Evolutionary conservation across 2,113 vertebrate genomes (phyloP), one percentile per base, ranked within the genome.

Genomic region (Geothlypis trichas): DNA sequence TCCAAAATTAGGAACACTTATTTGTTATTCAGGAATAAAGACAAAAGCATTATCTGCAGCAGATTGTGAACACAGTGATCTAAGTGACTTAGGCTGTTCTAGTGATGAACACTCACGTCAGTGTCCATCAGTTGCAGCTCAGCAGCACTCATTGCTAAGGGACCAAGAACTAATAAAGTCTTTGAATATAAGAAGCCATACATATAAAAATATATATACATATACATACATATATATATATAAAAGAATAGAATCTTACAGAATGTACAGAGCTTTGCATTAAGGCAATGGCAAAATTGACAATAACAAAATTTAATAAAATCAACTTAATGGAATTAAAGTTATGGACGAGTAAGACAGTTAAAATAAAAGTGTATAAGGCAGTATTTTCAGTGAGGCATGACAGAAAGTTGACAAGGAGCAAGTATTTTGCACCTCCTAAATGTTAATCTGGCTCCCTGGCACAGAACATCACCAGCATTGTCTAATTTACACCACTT

Each of bases 151-250:
- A 42, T 3, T 75, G 24, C 20, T 46, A 73, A 65, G 54, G 9
- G n/a, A 62, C 7, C 18, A 87, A 58, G 35, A 84, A 51, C 33
- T 42, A 30, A 23, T 65, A 0, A 51, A 88, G 37, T 28, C 13
- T 30, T 54, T 62, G 14, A 67, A 87, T 30, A 11, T 4, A 68
- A 73, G 61, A 76, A 84, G 37, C 7, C 14, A 33, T 14, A n/a
- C 20, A 31, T 10, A 67, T 4, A n/a, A 31, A 24, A 10, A 54
- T 1, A n/a, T 10, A 28, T 31, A 30, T 31, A n/a, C 2, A 66
- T 7, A 42, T 1, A 47, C 4, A 54, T 5, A 42, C 1, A 54
- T 4, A 51, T 3, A 66, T 7, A 42, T 2, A 47, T 5, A 54
- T 5, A 42, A 1, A 28, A 67, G 0, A 88, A 67, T 3, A 75